phyloP scores from a whole-genome alignment of 2,888 invertebrate genomes.

The Apamea epomidion region DNA sequence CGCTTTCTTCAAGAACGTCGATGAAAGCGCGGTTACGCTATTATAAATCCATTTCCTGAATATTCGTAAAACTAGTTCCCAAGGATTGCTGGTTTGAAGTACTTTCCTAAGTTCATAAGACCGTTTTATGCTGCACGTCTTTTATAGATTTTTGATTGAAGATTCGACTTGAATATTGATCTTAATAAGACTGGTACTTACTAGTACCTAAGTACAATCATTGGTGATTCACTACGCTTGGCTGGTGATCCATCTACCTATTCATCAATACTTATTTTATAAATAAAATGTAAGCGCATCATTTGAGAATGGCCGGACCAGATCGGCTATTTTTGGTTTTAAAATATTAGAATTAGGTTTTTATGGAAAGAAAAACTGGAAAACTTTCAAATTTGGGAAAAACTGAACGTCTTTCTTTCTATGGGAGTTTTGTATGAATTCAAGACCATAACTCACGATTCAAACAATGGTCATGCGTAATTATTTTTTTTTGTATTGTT shows the following conservation, averaged over 20 bases:
- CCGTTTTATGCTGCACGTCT: background rate
- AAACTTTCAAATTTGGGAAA: background rate
- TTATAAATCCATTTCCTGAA: conserved; percentile 67
- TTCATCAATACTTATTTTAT: no score
- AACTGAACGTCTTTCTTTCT: background rate
- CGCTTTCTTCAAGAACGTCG: conserved; percentile 45
- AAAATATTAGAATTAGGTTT: no score
- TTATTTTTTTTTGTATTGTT: no score
- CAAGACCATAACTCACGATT: no score
- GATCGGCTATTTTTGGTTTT: no score
- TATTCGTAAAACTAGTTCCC: conserved; percentile 45
- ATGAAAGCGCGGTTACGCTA: conserved; percentile 62
- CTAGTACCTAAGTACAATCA: background rate
- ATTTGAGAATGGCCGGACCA: no score
- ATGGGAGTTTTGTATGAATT: background rate
- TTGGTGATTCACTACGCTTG: background rate
- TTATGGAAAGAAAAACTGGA: background rate
- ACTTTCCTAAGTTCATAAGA: background rate
- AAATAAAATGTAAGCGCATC: no score
- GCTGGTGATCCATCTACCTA: no score
- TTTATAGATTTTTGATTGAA: conserved; percentile 10
- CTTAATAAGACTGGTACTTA: background rate
- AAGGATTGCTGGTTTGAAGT: conserved; percentile 22
- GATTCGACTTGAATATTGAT: background rate
- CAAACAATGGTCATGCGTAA: no score